These are phyloP conservation scores for Hepsetus odoe DNA, from an alignment of 2,113 vertebrate genomes.

Conservation along the genomic window DNA sequence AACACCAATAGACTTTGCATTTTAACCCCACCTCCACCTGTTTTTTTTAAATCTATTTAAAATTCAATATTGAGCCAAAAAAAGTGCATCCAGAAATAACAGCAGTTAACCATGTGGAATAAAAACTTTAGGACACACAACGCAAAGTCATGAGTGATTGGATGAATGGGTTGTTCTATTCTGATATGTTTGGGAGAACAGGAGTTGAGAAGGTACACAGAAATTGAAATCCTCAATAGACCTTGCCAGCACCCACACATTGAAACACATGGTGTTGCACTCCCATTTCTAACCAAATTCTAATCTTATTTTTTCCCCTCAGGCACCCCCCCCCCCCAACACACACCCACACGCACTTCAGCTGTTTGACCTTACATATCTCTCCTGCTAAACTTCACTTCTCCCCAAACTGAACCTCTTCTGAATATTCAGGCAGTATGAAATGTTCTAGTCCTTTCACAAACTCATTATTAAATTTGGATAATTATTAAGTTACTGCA, in stretches of 20 bases:
- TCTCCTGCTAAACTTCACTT: background rate
- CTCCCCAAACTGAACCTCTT: background rate
- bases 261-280: background rate
- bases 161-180: background rate
- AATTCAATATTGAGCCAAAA: background rate
- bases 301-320: background rate
- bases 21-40: background rate
- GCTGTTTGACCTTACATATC: background rate
- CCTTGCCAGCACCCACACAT: constrained; percentile 8
- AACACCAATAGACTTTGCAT: background rate
- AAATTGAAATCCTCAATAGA: constrained; percentile 17
- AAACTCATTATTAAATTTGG: background rate
- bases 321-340: too few species aligned
- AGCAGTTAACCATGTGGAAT: background rate
- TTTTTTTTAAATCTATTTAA: too few species aligned
- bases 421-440: background rate
- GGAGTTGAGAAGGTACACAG: background rate
- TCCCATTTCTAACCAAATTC: background rate
- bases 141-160: background rate
- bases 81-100: background rate
- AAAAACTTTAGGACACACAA: background rate
- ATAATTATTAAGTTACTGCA: too few species aligned
- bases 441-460: background rate
- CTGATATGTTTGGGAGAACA: background rate
- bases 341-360: background rate